Base-by-base conservation (phyloP, 2,888 invertebrate species). In the Saturnia japonica region DNA sequence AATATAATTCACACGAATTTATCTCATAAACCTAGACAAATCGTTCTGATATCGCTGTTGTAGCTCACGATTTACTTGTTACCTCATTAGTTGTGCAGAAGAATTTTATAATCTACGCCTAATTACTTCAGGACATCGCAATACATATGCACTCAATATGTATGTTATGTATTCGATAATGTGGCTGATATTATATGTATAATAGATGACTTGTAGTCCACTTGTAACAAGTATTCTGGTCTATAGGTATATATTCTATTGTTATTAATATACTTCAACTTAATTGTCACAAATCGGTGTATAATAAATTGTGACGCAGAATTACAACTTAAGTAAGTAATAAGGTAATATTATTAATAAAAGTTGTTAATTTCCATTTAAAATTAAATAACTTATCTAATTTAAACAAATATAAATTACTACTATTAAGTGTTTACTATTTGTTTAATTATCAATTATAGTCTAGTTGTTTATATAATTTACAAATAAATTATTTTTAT, bases 11-110 rank as follows among this genome's bases (percentile, higher is more conserved):
- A 8, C 19, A 47, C 19, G 19, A 3, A 22, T 54, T 54, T 12
- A 22, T 54, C 1, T 54, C 8, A n/a, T 11, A 22, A n/a, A 11
- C 1, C 54, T 22, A 47, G 47, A 19, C n/a, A 22, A n/a, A 54
- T 22, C 22, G 22, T 54, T 54, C 11, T 9, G 22, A 54, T n/a
- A n/a, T 1, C 54, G 14, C 75, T 72, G 77, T 80, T 78, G 79
- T 77, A 77, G 75, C 77, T 78, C 77, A 80, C 78, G 79, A 81
- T 78, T 77, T 77, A 78, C 78, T 77, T 72, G 74, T 74, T 66
- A 75, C 72, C 71, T 73, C 68, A 70, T 68, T 62, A 16, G 62
- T 62, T 62, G 16, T 28, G 14, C 34, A 62, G 14, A 62, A 62
- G 1, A 25, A 22, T 54, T 62, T 28, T 34, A 62, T 62, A 34